These are phyloP conservation scores for Mellilla xanthometata DNA, from an alignment of 2,888 invertebrate species.

Conservation along the genomic window DNA sequence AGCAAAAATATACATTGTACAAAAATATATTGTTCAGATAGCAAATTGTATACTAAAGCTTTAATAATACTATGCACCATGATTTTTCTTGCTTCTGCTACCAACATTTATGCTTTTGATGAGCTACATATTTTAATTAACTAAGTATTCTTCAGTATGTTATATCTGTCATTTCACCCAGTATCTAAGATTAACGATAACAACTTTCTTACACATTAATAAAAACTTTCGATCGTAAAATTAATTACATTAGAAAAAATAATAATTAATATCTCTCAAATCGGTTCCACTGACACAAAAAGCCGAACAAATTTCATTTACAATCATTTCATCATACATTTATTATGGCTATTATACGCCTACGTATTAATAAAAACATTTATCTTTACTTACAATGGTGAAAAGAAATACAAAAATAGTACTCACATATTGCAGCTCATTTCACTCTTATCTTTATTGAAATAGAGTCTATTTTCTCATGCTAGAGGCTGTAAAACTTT, in stretches of 20 bases:
- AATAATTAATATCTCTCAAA: conserved; percentile 17
- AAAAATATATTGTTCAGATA: no score
- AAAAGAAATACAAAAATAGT: conserved; percentile 23
- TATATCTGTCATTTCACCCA: no score
- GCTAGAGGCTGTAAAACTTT: not conserved
- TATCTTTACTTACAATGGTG: conserved; percentile 39
- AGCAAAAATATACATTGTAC: no score
- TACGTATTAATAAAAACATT: conserved; percentile 45
- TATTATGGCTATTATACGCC: conserved; percentile 55
- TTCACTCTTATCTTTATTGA: conserved; percentile 2
- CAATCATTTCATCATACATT: conserved; percentile 54
- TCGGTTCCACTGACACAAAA: conserved; percentile 20
- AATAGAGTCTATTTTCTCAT: conserved; percentile 28
- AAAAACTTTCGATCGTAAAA: conserved; percentile 8
- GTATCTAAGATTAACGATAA: not conserved
- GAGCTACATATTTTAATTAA: no score
- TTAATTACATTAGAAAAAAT: conserved; percentile 9
- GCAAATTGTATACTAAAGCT: no score
- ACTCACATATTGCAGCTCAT: not conserved
- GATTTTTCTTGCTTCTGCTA: no score
- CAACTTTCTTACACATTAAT: conserved; percentile 1
- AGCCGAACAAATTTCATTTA: conserved; percentile 44
- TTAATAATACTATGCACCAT: no score
- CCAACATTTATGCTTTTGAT: no score
- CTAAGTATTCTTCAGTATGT: no score